A percentile compares a stretch with the other conserved stretches of the same genome.
Evolutionary conservation across 1,140 invertebrate genomes (phyloP).

Genomic region (Gryllus bimaculatus): DNA sequence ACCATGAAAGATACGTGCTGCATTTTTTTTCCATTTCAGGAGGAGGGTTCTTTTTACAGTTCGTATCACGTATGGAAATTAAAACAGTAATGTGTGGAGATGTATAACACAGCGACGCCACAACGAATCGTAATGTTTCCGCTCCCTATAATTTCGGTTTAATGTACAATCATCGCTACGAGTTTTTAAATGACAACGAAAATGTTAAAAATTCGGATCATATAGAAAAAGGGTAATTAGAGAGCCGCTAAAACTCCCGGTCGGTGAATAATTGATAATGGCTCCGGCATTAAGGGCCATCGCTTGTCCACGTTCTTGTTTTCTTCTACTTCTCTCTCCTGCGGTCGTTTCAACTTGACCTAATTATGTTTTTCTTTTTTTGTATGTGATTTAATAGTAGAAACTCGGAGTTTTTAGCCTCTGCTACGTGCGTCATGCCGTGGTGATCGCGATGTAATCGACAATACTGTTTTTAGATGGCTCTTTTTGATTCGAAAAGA

Average conservation of each 20-base stretch:
- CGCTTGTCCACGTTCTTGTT: neutral
- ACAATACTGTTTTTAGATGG: no score
- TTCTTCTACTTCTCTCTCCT: neutral
- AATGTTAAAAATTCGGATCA: neutral
- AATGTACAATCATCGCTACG: neutral
- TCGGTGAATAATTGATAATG: neutral
- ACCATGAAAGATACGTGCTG: neutral
- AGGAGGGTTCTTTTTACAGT: neutral
- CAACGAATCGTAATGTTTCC: neutral
- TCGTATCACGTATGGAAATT: neutral
- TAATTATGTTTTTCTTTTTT: neutral
- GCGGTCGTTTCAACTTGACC: neutral
- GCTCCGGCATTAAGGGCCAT: neutral
- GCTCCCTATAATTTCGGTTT: neutral
- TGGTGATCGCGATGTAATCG: no score
- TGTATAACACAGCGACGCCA: neutral
- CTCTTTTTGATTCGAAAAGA: no score
- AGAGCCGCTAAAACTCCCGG: neutral
- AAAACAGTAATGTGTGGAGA: neutral
- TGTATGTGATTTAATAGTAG: neutral
- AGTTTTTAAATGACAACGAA: neutral
- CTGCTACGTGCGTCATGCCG: no score
- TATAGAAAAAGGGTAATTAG: neutral
- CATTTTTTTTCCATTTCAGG: neutral
- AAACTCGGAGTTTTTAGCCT: neutral